These are phyloP conservation scores for Aulostomus chinensis DNA, from an alignment of 2,797 vertebrate genomes.

Conservation along the genomic window DNA sequence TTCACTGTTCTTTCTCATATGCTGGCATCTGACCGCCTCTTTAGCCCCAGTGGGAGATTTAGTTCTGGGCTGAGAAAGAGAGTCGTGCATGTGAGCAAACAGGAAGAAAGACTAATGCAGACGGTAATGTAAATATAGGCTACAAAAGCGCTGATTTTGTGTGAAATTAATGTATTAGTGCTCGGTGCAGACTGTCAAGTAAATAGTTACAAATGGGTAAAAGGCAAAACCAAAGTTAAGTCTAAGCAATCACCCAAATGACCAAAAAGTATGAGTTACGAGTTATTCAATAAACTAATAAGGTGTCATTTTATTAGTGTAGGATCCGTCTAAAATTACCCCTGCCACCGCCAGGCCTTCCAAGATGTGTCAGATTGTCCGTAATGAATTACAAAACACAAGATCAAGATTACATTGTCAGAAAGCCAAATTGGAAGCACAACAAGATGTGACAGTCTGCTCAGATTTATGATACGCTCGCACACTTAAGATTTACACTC, in stretches of 20 bases:
- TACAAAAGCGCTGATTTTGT: slow-evolving; percentile 15
- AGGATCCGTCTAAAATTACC: slow-evolving; percentile 15
- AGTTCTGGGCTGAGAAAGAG: slow-evolving; percentile 3
- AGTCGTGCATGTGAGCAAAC: slow-evolving; percentile 1
- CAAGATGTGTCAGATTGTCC: background rate
- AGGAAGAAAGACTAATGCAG: slow-evolving; percentile 7
- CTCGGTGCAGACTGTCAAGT: slow-evolving; percentile 14
- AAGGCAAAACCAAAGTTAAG: background rate
- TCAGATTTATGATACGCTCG: slow-evolving; percentile 53
- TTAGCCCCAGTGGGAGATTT: slow-evolving; percentile 16
- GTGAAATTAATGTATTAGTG: slow-evolving; percentile 7
- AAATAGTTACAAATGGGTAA: slow-evolving; percentile 13
- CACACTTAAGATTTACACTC: slow-evolving; percentile 60
- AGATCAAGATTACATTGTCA: slow-evolving; percentile 23
- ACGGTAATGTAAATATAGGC: slow-evolving; percentile 2
- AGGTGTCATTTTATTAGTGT: slow-evolving; percentile 5
- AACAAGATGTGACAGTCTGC: slow-evolving; percentile 46
- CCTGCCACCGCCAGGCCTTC: background rate
- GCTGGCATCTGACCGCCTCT: slow-evolving; percentile 25
- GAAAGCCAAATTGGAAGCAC: slow-evolving; percentile 56
- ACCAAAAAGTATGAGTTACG: slow-evolving; percentile 1
- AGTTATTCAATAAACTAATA: slow-evolving; percentile 1
- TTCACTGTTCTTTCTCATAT: slow-evolving; percentile 24
- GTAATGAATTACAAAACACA: slow-evolving; percentile 32
- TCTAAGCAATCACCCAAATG: slow-evolving; percentile 12